A percentile compares a stretch with the other conserved stretches of the same genome.
These are phyloP conservation scores for Caenorhabditis latens DNA, from an alignment of 1,140 invertebrate genomes.

Conservation along the genomic window DNA sequence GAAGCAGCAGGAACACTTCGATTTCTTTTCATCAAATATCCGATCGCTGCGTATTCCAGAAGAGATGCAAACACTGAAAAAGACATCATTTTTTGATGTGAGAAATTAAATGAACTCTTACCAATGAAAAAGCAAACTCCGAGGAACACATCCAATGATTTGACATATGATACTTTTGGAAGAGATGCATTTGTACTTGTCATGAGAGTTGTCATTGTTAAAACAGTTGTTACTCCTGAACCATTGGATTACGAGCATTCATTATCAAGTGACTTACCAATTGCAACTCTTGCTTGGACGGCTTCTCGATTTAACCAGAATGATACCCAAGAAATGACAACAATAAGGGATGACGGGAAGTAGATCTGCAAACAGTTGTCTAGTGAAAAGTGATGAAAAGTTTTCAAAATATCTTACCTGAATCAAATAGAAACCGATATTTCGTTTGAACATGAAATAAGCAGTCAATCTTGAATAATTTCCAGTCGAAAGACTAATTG, in stretches of 20 bases:
- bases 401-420: slow-evolving; percentile 80
- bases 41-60: slow-evolving; percentile 75
- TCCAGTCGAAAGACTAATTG: slow-evolving; percentile 93
- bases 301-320: slow-evolving; percentile 88
- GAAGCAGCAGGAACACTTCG: slow-evolving; percentile 58
- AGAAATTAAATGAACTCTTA: slow-evolving; percentile 49
- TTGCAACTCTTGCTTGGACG: slow-evolving; percentile 93
- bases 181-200: slow-evolving; percentile 77
- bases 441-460: slow-evolving; percentile 96
- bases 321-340: slow-evolving; percentile 95
- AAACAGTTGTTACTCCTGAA: slow-evolving; percentile 72
- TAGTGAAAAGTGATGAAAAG: no score
- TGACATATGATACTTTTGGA: slow-evolving; percentile 81
- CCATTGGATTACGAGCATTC: not conserved
- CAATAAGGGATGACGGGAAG: slow-evolving; percentile 94
- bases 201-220: slow-evolving; percentile 78
- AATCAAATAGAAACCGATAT: slow-evolving; percentile 98
- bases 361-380: slow-evolving; percentile 82
- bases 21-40: slow-evolving; percentile 76
- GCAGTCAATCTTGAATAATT: slow-evolving; percentile 97
- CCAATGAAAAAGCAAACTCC: slow-evolving; percentile 78
- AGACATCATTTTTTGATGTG: not conserved
- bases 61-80: slow-evolving; percentile 74
- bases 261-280: slow-evolving; percentile 81
- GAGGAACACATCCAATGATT: slow-evolving; percentile 77